phyloP scores from a whole-genome alignment of 2,113 vertebrate genomes.

The Campylomormyrus numenius region DNA sequence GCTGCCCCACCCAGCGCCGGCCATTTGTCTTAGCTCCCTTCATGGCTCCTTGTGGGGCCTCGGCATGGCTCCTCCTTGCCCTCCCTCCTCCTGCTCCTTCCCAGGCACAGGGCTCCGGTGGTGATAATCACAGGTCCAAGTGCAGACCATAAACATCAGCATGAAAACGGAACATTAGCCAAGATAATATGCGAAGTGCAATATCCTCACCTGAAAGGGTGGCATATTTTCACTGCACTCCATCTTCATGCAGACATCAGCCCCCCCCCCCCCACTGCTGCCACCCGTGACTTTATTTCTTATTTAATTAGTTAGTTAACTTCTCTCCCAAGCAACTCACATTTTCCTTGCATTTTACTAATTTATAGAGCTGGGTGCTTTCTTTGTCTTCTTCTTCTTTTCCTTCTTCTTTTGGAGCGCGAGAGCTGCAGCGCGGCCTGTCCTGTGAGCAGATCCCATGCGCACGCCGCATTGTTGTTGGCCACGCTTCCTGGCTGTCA shows the following conservation, averaged over 20 bases:
- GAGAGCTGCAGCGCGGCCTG: not conserved
- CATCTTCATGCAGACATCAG: not conserved
- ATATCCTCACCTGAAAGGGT: not conserved
- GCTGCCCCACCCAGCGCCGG: not conserved
- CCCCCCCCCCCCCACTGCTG: not conserved
- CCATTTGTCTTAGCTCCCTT: not conserved
- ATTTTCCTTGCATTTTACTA: not conserved
- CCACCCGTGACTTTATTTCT: not conserved
- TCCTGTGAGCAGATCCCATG: not conserved
- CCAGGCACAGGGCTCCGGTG: not conserved
- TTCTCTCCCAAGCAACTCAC: not conserved
- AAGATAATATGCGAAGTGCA: not conserved
- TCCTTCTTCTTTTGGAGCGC: not conserved
- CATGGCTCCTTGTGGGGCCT: not conserved
- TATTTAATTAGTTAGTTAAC: not conserved
- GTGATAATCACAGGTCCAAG: constrained; percentile 3
- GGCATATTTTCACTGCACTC: not conserved
- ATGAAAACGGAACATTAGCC: not conserved
- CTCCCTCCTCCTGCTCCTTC: not conserved
- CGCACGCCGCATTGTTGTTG: not conserved
- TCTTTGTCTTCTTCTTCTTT: not conserved
- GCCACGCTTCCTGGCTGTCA: not conserved
- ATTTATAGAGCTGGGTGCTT: not conserved
- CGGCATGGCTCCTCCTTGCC: not conserved
- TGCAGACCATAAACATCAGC: not conserved